Evolutionary conservation across 2,888 invertebrate genomes (phyloP), one percentile per base, ranked within the genome.

Genomic region (Pemphredon lugubris): DNA sequence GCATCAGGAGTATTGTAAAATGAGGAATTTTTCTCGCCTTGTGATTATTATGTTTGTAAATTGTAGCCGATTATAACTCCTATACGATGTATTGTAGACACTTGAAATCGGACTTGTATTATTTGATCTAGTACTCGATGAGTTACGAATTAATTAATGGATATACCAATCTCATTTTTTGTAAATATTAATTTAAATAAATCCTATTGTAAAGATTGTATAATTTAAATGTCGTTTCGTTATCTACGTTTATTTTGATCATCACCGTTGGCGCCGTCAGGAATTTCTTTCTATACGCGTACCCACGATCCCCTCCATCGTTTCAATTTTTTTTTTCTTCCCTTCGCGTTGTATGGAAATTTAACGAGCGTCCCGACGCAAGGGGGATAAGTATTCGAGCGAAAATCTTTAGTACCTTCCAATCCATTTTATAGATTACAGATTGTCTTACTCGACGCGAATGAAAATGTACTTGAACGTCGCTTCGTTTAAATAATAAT

Each of bases 151-250:
- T 69, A 58, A 79, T 73, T 66, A 48, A 71, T 68, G 60, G 73
- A 82, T 73, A 82, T 82, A 79, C 67, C 75, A 84, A 83, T 83
- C 82, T 86, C 84, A 83, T 84, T 86, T 86, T 86, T 86, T 86
- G 86, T 86, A 86, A 86, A 86, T 86, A 86, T 84, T 86, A 83
- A 87, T 86, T 86, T 86, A 84, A 87, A 87, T 86, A 86, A 86
- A 86, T 86, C 80, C 82, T 84, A 84, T 84, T 86, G 83, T 84
- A 84, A 84, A 87, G 79, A 87, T 86, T 86, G 81, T 86, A 86
- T 84, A 82, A 84, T 84, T 84, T 77, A 76, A 77, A 76, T 63
- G 60, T 70, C 72, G 61, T 78, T 53, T 32, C 34, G 66, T 64
- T 68, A 37, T 51, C 39, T 67, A 69, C 47, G n/a, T 78, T 67